A percentile compares a stretch with the other conserved stretches of the same genome.
phyloP scores from a whole-genome alignment of 2,797 vertebrate species.

The Sebastes taczanowskii region DNA sequence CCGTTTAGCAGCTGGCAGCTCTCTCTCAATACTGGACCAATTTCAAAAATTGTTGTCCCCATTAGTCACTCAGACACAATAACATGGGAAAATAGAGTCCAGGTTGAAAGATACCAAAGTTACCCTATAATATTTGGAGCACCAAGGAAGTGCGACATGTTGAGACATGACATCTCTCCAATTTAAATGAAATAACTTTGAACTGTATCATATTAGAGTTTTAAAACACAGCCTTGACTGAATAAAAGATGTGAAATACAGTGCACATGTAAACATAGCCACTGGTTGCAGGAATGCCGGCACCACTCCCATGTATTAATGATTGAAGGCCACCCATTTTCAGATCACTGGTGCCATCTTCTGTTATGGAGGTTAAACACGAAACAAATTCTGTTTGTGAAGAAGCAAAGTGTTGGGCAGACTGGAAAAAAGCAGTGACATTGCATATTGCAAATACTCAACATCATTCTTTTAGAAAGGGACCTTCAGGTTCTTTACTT shows the following conservation, averaged over 20 bases:
- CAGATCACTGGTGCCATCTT: constrained; percentile 36
- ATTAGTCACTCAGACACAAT: too few relatives aligned
- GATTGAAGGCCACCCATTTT: background rate
- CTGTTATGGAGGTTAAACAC: constrained; percentile 1
- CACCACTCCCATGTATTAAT: background rate
- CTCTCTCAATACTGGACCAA: too few relatives aligned
- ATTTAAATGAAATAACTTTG: background rate
- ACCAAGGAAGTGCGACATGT: background rate
- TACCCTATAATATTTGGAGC: background rate
- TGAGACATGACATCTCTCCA: background rate
- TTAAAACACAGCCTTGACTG: background rate
- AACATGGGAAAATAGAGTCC: too few relatives aligned
- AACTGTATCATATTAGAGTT: background rate
- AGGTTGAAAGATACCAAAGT: too few relatives aligned
- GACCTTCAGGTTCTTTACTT: background rate
- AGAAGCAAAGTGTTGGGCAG: background rate
- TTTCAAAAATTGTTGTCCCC: too few relatives aligned
- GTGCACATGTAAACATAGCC: constrained; percentile 24
- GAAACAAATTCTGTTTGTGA: background rate
- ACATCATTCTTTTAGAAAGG: background rate
- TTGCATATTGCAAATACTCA: background rate
- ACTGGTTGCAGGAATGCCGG: constrained; percentile 21
- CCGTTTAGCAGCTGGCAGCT: too few relatives aligned
- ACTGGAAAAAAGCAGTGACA: background rate
- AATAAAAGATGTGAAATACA: background rate